phyloP scores from a whole-genome alignment of 2,113 vertebrate genomes.

The Lasiurus borealis region DNA sequence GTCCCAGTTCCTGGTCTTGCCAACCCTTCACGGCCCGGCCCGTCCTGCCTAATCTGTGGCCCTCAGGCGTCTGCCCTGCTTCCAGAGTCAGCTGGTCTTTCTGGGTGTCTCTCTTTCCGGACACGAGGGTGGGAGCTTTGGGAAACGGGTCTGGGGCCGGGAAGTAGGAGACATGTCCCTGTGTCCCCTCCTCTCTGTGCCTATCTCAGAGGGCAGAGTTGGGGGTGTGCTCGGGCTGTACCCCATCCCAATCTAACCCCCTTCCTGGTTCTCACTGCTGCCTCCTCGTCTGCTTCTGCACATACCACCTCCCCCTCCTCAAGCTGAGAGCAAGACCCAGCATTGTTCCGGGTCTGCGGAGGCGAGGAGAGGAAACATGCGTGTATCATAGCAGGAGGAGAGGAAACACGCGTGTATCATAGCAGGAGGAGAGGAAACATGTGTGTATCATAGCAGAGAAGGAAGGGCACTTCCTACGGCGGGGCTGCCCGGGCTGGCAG shows the following conservation, averaged over 20 bases:
- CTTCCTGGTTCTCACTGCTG: neutral
- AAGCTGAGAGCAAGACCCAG: neutral
- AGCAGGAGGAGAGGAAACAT: neutral
- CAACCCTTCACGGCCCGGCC: neutral
- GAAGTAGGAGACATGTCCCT: neutral
- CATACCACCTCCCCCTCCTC: neutral
- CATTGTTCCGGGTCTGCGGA: neutral
- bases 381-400: neutral
- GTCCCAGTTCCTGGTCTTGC: conserved; percentile 25
- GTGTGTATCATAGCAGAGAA: too few relatives aligned
- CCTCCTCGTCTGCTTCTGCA: neutral
- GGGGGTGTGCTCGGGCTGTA: neutral
- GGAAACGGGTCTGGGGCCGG: neutral
- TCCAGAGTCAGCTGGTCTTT: conserved; percentile 10
- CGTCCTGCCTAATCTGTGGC: neutral
- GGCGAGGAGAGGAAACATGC: neutral
- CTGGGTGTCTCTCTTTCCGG: conserved; percentile 32
- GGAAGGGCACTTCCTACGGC: too few relatives aligned
- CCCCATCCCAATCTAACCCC: neutral
- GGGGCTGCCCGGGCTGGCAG: neutral
- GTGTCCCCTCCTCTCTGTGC: neutral
- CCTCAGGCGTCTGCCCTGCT: neutral
- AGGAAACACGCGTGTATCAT: too few relatives aligned
- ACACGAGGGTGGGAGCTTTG: rapidly evolving
- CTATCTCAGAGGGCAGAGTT: neutral